Conservation (phyloP, 2,113 vertebrate genomes). For the Pagrus major region DNA sequence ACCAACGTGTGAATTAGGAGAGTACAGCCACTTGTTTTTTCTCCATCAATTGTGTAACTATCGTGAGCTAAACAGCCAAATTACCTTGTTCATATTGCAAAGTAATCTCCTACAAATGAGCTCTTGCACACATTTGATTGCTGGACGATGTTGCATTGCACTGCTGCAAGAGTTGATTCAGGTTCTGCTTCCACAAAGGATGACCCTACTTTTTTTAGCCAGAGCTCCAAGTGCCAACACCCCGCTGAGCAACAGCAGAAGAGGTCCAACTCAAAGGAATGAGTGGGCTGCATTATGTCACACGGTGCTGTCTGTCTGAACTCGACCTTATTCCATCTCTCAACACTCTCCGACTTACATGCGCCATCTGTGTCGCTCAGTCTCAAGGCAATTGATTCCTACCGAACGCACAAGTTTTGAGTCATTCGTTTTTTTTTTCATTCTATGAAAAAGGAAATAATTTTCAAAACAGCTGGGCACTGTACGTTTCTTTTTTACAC, state of each 20-base stretch:
- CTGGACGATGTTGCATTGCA: not conserved
- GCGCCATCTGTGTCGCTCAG: not conserved
- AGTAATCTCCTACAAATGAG: not conserved
- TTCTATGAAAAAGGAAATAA: not conserved
- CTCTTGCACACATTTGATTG: not conserved
- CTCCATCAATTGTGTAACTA: too few species aligned
- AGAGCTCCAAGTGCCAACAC: not conserved
- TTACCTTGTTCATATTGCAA: not conserved
- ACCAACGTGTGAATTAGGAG: too few species aligned
- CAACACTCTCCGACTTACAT: not conserved
- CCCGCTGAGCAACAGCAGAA: constrained; percentile 8
- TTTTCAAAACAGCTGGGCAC: not conserved
- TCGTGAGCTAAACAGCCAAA: not conserved
- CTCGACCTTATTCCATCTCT: not conserved
- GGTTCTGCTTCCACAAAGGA: not conserved
- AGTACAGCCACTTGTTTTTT: too few species aligned
- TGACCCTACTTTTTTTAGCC: not conserved
- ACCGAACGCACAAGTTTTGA: not conserved
- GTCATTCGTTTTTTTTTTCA: not conserved
- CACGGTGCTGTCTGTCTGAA: constrained; percentile 11
- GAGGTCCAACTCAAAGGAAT: not conserved
- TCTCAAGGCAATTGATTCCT: not conserved
- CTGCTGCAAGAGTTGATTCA: not conserved
- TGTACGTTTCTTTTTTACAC: not conserved
- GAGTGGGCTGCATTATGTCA: constrained; percentile 1